Percentiles rank a stretch among this genome's conserved stretches.
Conservation (phyloP, 2,797 vertebrate species). For the Epinephelus malabaricus region DNA sequence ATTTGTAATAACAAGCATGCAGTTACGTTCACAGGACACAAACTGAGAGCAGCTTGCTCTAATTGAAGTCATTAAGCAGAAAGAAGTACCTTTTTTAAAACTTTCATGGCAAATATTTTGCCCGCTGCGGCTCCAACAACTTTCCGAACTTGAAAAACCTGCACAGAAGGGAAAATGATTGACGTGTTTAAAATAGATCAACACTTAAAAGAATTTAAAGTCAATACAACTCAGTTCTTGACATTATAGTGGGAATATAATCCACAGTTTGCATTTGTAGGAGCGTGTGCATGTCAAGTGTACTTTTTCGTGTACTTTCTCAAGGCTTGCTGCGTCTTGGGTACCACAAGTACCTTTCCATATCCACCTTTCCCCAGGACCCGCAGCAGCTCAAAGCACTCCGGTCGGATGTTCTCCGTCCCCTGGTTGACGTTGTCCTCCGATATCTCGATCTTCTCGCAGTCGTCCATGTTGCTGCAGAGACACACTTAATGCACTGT, state of each 20-base stretch:
- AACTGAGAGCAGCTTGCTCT: slow-evolving; percentile 5
- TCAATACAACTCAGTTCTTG: neutral
- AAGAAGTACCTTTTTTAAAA: slow-evolving; percentile 96
- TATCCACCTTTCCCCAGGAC: slow-evolving; percentile 98
- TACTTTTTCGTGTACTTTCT: slow-evolving; percentile 1
- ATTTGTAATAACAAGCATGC: slow-evolving; percentile 49
- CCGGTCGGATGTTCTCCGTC: slow-evolving; percentile 96
- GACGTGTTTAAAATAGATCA: neutral
- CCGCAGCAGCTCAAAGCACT: slow-evolving; percentile 96
- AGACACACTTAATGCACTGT: slow-evolving; percentile 22
- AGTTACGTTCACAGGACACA: slow-evolving; percentile 23
- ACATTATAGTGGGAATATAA: neutral
- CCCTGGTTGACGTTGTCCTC: slow-evolving; percentile 98
- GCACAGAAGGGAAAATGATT: slow-evolving; percentile 19
- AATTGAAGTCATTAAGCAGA: neutral
- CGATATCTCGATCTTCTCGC: slow-evolving; percentile 98
- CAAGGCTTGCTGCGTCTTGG: neutral
- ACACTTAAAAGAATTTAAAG: neutral
- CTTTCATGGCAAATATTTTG: slow-evolving; percentile 99
- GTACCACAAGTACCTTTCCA: slow-evolving; percentile 90
- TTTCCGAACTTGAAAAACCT: slow-evolving; percentile 99
- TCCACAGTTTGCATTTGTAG: neutral
- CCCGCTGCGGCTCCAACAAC: slow-evolving; percentile 93
- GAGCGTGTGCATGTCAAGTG: neutral
- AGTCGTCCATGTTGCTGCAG: slow-evolving; percentile 96